phyloP scores from a whole-genome alignment of 2,888 invertebrate species.

The Patella pellucida region DNA sequence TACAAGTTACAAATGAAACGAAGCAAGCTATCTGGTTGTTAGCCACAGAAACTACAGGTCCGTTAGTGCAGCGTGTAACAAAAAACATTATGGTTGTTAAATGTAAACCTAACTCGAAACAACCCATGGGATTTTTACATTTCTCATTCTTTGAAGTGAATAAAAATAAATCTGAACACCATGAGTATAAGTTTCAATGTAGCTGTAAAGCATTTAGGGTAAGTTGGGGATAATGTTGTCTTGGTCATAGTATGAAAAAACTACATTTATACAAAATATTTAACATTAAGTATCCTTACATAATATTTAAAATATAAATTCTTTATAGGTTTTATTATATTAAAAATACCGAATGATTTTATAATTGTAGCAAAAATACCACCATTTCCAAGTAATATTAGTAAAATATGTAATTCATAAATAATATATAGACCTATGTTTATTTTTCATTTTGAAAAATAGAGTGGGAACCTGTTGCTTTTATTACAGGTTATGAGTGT shows the following conservation, averaged over 20 bases:
- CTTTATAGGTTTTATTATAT: too few relatives aligned
- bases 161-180: conserved; percentile 53
- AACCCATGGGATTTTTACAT: conserved; percentile 81
- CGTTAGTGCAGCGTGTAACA: conserved; percentile 80
- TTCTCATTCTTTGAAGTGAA: conserved; percentile 75
- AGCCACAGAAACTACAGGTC: conserved; percentile 76
- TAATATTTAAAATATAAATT: too few relatives aligned
- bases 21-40: conserved; percentile 77
- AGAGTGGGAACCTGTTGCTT: too few relatives aligned
- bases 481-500: not conserved
- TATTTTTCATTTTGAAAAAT: too few relatives aligned
- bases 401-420: too few relatives aligned
- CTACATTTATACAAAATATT: too few relatives aligned
- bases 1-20: conserved; percentile 76
- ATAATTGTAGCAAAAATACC: too few relatives aligned
- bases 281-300: too few relatives aligned
- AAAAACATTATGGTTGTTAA: conserved; percentile 81
- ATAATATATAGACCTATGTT: too few relatives aligned
- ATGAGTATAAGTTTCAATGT: conserved; percentile 76
- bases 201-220: conserved; percentile 76
- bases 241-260: too few relatives aligned
- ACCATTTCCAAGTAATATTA: too few relatives aligned
- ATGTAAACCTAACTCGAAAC: conserved; percentile 78
- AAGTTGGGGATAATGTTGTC: conserved; percentile 22
- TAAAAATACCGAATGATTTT: too few relatives aligned